Evolutionary conservation across 2,888 invertebrate genomes (phyloP), one percentile per base, ranked within the genome.

Genomic region (Exephanes ischioxanthus): DNA sequence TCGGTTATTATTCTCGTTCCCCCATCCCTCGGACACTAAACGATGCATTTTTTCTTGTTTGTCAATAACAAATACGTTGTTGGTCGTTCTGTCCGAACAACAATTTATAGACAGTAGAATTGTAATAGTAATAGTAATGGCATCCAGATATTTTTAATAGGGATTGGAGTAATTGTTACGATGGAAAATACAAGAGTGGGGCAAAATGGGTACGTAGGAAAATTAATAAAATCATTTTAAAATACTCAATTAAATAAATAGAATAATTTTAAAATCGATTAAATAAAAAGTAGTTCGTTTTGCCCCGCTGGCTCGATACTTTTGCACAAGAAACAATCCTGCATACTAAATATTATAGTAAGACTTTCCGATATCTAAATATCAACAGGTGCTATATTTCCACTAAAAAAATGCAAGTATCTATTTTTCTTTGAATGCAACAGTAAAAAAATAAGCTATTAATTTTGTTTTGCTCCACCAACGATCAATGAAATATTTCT

Each of bases 1-100:
- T 86, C 83, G 41, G 78, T 87, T 86, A 84, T 87, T 66, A 68
- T 88, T 86, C 68, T 72, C 68, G 66, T 88, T 84, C 67, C 68
- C 53, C 68, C 81, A n/a, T 11, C 45, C 58, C 33, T 19, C 30
- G 30, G 9, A 48, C 63, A 30, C 63, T 63, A 63, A 63, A 33
- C 63, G 30, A 7, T 33, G 63, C 63, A 63, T 14, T 63, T 37
- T 58, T 30, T 37, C 41, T 30, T 16, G 11, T 37, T 9, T 71
- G 30, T 30, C 22, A 4, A 58, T 22, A 26, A 58, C 58, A 26
- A 61, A 61, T 45, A 22, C 45, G n/a, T 22, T 58, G 16, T 33
- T n/a, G 30, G 1, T 63, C 16, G 30, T 33, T 30, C 30, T 2
- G 6, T 33, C 11, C 16, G 33, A 63, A 33, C 30, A 63, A 6